Conservation (phyloP, 2,797 vertebrate species). For the Jordanella pulchra region DNA sequence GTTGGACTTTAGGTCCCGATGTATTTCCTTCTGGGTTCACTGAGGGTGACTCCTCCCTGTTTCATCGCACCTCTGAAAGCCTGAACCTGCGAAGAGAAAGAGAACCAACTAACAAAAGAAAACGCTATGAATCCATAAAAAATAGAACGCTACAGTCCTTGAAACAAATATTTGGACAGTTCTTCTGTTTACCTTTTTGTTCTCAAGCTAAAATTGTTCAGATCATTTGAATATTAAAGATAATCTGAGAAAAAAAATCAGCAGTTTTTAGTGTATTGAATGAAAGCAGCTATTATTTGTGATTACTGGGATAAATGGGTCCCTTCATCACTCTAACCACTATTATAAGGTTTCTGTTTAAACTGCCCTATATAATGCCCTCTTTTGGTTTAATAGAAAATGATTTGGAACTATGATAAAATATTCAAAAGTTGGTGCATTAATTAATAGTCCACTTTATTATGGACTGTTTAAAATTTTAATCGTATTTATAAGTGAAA, state of each 20-base stretch:
- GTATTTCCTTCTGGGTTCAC: slow-evolving; percentile 87
- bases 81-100: slow-evolving; percentile 80
- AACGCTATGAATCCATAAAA: background rate
- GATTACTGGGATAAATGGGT: no score
- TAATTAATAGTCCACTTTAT: background rate
- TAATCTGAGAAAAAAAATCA: background rate
- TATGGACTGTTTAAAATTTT: background rate
- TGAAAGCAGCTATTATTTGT: no score
- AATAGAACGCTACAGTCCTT: background rate
- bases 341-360: no score
- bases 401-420: background rate
- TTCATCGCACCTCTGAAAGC: slow-evolving; percentile 85
- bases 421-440: background rate
- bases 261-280: background rate
- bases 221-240: no score
- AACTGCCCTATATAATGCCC: no score
- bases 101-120: background rate
- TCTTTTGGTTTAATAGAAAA: no score
- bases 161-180: background rate
- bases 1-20: slow-evolving; percentile 39
- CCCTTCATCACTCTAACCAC: no score
- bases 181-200: background rate
- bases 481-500: background rate
- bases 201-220: background rate
- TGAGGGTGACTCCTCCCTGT: slow-evolving; percentile 85